Evolutionary conservation across 2,797 vertebrate genomes (phyloP).

Genomic region (Malacoctenus gilli): DNA sequence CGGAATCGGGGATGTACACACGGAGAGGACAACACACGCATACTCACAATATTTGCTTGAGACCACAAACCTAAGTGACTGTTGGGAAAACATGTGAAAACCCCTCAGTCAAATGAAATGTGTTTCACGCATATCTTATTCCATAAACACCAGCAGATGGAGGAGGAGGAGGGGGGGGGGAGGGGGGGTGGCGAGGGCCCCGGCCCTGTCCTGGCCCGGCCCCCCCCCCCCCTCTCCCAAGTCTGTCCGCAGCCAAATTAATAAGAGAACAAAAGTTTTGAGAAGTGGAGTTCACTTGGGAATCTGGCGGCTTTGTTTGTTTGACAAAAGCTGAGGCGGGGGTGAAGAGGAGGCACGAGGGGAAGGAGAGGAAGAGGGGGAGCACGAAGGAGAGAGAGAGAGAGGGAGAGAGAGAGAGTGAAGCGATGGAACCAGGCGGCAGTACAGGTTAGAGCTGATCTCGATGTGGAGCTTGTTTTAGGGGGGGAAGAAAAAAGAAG

Average conservation of each 20-base stretch:
- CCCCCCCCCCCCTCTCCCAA: slow-evolving; percentile 12
- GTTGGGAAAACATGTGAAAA: slow-evolving; percentile 68
- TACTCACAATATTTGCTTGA: slow-evolving; percentile 56
- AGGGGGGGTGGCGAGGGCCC: too few relatives aligned
- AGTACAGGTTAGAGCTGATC: too few relatives aligned
- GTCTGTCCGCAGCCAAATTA: slow-evolving; percentile 51
- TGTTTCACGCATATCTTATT: slow-evolving; percentile 68
- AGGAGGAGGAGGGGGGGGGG: too few relatives aligned
- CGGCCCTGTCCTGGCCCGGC: too few relatives aligned
- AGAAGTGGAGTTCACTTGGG: slow-evolving; percentile 27
- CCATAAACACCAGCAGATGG: slow-evolving; percentile 64
- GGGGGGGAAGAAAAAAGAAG: slow-evolving; percentile 19
- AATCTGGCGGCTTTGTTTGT: slow-evolving; percentile 47
- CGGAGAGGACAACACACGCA: neutral
- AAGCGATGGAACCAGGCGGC: neutral
- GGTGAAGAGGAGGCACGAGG: slow-evolving; percentile 9
- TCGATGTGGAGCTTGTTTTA: slow-evolving; percentile 16
- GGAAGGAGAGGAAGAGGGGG: neutral
- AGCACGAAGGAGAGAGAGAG: neutral
- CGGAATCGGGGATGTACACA: slow-evolving; percentile 17
- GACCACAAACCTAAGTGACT: slow-evolving; percentile 51
- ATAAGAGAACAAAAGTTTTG: slow-evolving; percentile 58
- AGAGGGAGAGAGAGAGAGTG: neutral
- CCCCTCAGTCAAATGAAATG: slow-evolving; percentile 60
- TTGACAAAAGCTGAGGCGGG: slow-evolving; percentile 42